Evolutionary conservation across 2,888 invertebrate genomes (phyloP).

Genomic region (Argyresthia albistria): DNA sequence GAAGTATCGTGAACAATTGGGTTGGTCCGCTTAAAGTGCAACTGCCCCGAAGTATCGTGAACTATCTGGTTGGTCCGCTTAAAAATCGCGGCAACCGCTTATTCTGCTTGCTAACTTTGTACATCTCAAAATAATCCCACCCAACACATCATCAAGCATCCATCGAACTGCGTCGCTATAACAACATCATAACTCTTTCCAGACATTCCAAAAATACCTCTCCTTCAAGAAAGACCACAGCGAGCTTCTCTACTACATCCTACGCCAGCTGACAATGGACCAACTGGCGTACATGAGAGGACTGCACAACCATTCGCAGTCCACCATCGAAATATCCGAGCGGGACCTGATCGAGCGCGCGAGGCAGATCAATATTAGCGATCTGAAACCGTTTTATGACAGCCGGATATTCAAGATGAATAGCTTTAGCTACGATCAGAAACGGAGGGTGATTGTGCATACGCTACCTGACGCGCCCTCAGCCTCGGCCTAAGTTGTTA

Average conservation of each 20-base stretch:
- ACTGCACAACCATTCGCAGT: constrained; percentile 75
- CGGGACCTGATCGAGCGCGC: constrained; percentile 81
- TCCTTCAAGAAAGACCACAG: constrained; percentile 96
- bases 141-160: too few relatives aligned
- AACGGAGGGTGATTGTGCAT: constrained; percentile 89
- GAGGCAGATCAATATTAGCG: constrained; percentile 90
- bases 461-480: constrained; percentile 75
- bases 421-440: constrained; percentile 88
- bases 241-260: constrained; percentile 94
- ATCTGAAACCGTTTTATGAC: constrained; percentile 91
- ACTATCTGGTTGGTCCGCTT: too few relatives aligned
- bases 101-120: too few relatives aligned
- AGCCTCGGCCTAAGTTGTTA: constrained; percentile 1
- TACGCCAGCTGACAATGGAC: constrained; percentile 93
- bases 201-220: constrained; percentile 95
- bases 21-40: too few relatives aligned
- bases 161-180: not conserved
- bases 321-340: constrained; percentile 85
- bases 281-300: constrained; percentile 88
- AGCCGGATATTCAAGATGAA: constrained; percentile 92
- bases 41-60: too few relatives aligned
- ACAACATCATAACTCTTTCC: constrained; percentile 16
- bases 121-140: too few relatives aligned
- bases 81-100: too few relatives aligned
- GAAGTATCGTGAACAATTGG: too few relatives aligned